These are phyloP conservation scores for Petrosia ficiformis DNA, from an alignment of 37 sponge, comb jelly and placozoan species.

Conservation along the genomic window DNA sequence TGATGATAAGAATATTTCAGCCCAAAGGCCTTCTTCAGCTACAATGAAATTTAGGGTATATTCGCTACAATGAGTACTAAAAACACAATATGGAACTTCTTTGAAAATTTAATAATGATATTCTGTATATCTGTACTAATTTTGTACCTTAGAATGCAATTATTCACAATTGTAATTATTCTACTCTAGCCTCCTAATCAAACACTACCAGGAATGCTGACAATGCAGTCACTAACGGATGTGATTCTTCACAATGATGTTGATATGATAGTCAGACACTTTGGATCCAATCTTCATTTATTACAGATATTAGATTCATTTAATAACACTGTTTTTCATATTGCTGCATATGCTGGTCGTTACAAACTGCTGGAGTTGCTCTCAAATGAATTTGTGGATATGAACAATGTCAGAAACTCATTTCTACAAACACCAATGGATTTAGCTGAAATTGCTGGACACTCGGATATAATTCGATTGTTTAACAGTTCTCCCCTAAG, in stretches of 20 bases:
- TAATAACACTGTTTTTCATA: conserved; percentile 20
- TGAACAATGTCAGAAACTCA: neutral
- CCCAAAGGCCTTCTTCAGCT: no score
- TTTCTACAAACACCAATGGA: conserved; percentile 20
- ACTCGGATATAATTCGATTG: neutral
- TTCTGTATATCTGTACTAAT: conserved; percentile 8
- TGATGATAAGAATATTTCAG: no score
- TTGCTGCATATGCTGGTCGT: conserved; percentile 23
- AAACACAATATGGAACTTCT: no score
- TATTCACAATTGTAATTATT: no score
- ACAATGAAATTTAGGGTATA: no score
- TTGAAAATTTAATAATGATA: no score
- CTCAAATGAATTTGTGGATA: no score
- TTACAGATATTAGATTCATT: neutral
- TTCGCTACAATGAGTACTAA: no score
- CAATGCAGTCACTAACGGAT: conserved; percentile 3
- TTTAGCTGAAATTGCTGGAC: neutral
- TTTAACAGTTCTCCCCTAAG: neutral
- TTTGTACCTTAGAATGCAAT: no score
- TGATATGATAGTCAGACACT: conserved; percentile 1
- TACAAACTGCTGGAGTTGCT: conserved; percentile 4
- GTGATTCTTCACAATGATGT: conserved; percentile 18
- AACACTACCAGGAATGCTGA: neutral
- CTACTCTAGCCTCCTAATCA: neutral
- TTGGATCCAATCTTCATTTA: neutral